Base-by-base conservation (phyloP, 2,797 vertebrate species). In the Psittacula derbiana region DNA sequence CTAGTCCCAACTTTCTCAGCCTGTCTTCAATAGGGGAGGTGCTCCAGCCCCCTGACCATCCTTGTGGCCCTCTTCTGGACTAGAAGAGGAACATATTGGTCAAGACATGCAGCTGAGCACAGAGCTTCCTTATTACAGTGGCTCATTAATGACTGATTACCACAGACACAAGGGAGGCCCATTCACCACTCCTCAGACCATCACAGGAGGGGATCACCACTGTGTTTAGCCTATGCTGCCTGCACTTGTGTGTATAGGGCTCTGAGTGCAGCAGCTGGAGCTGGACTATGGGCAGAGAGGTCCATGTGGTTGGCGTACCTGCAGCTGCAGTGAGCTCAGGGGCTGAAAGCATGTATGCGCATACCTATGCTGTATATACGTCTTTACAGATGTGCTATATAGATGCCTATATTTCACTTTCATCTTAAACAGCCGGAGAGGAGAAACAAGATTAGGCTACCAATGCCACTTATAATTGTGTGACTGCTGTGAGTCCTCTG, bases 271-370 rank as follows among this genome's bases (percentile, higher is more conserved):
- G 47, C 30, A 46, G 28, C 30, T 50, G 53, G 46, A 73, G 47
- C 47, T 38, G 43, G 31, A 31, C n/a, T 18, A 10, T 2, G 24
- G 36, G 47, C 49, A 84, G 18, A 66, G 49, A 66, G 18, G 17
- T 44, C 50, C 19, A 2, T 2, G 2, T 12, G 31, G 33, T 6
- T 31, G 44, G 25, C 49, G 57, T 11, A 50, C 27, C 66, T 78
- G 30, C 11, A 55, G 11, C 20, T 17, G 27, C 60, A 20, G 24
- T 3, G 6, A 23, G 23, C 30, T 2, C 1, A 0, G 24, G 15
- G 47, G 23, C 15, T 50, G 47, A 71, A 61, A 66, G 66, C 8
- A 20, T 1, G 0, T 3, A 18, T 14, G 19, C 43, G 6, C 40
- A 31, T 5, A 31, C 4, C 49, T 13, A 36, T 6, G n/a, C 3